Conservation (phyloP, 2,888 invertebrate genomes). For the Acleris laterana region DNA sequence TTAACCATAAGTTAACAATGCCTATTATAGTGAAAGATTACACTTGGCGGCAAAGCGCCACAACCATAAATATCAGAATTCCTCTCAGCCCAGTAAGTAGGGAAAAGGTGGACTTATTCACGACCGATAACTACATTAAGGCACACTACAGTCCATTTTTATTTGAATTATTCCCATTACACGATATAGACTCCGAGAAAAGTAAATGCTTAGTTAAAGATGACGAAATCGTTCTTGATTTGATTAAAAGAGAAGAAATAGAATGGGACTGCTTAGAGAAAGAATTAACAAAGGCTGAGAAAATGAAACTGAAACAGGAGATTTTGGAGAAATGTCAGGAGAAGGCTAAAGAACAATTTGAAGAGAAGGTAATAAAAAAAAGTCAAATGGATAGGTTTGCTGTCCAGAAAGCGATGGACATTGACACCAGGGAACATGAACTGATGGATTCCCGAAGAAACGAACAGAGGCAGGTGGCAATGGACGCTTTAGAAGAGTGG, state of each 20-base stretch:
- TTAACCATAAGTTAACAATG: constrained; percentile 69
- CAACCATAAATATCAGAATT: constrained; percentile 85
- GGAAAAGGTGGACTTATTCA: constrained; percentile 88
- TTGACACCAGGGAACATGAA: constrained; percentile 78
- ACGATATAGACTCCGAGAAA: constrained; percentile 84
- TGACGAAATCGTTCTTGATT: constrained; percentile 86
- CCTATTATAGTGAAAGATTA: constrained; percentile 90
- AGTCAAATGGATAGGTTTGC: constrained; percentile 82
- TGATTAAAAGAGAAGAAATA: constrained; percentile 84
- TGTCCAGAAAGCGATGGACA: constrained; percentile 77
- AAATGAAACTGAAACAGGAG: constrained; percentile 81
- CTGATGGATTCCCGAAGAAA: constrained; percentile 87
- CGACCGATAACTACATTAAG: constrained; percentile 88
- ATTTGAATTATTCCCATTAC: constrained; percentile 89
- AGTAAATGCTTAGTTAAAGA: constrained; percentile 87
- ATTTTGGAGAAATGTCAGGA: constrained; percentile 84
- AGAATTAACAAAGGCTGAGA: constrained; percentile 82
- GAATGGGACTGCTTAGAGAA: constrained; percentile 85
- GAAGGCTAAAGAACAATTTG: constrained; percentile 79
- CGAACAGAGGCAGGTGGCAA: constrained; percentile 85
- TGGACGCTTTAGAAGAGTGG: constrained; percentile 87
- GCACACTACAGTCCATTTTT: constrained; percentile 89
- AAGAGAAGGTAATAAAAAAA: constrained; percentile 80
- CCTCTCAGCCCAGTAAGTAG: constrained; percentile 86
- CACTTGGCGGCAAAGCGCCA: constrained; percentile 89